Base-by-base conservation (phyloP, 2,888 invertebrate species). In the Latrodectus elegans region DNA sequence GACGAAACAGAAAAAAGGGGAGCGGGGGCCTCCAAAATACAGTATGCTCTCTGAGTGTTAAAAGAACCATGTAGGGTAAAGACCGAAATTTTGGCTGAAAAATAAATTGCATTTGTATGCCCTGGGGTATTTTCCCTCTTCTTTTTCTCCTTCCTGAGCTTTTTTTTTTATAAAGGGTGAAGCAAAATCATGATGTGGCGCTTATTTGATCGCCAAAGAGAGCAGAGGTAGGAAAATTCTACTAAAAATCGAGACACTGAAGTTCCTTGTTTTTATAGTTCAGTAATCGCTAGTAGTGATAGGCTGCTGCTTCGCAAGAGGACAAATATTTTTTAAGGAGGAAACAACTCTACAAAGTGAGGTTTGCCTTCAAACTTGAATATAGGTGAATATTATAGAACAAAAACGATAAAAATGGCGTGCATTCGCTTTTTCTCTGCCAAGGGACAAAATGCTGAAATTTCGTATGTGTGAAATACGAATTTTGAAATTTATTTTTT, bases 71-170 rank as follows among this genome's bases (percentile, higher is more conserved):
- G 64, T 73, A 49, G 65, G 70, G 60, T 73, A 84, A 85, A 76
- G 70, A 81, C 77, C 67, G 80, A 81, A 86, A 86, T 86, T 86
- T 86, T 71, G 64, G 80, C 70, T 72, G 81, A 81, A 87, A 87
- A 87, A 87, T 81, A 87, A 87, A 87, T 87, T 87, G 86, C 86
- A 87, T 87, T 87, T 87, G 86, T 81, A 76, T 77, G 81, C 81
- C 86, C 86, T 76, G 53, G 81, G 80, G 86, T 53, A 75, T 71
- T 74, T 84, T 55, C 38, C 53, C 53, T 65, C 52, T 52, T 72
- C 74, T 67, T 67, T 82, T 77, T 77, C 81, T 60, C 70, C 12
- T 78, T 38, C 38, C 38, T 38, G 38, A 38, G 38, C 38, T 38
- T 38, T 6, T 67, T 68, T 76, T 81, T 87, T 73, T 81, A 65